Evolutionary conservation across 1,140 invertebrate genomes (phyloP).

Genomic region (Drosophila insularis): DNA sequence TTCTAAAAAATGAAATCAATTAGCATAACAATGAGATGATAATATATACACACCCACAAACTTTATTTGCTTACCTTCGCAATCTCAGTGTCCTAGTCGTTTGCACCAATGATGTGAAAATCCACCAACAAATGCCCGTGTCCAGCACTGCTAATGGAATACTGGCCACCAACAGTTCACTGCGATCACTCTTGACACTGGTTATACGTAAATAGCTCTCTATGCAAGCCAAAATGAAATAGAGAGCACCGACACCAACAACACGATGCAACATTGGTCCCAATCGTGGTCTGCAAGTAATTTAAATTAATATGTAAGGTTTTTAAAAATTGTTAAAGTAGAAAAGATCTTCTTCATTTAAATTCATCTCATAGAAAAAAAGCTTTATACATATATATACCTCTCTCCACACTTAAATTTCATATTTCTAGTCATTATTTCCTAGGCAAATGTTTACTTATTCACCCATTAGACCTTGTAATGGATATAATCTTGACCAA

Average conservation of each 20-base stretch:
- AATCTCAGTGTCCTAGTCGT: constrained; percentile 94
- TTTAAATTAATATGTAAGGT: background rate
- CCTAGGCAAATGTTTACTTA: too few relatives aligned
- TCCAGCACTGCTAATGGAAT: constrained; percentile 89
- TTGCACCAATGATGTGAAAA: constrained; percentile 93
- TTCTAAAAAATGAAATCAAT: constrained; percentile 84
- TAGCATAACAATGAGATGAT: constrained; percentile 4
- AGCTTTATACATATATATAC: too few relatives aligned
- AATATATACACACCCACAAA: too few relatives aligned
- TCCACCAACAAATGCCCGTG: constrained; percentile 91
- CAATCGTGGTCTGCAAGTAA: constrained; percentile 88
- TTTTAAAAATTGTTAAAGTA: too few relatives aligned
- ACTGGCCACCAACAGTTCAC: constrained; percentile 88
- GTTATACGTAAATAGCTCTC: constrained; percentile 92
- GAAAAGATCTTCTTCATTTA: too few relatives aligned
- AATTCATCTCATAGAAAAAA: too few relatives aligned
- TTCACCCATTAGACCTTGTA: too few relatives aligned
- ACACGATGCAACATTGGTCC: constrained; percentile 93
- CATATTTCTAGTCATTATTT: too few relatives aligned
- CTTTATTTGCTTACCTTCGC: constrained; percentile 84
- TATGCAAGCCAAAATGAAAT: constrained; percentile 91
- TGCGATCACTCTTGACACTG: constrained; percentile 86
- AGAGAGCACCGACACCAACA: constrained; percentile 90
- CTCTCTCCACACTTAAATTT: too few relatives aligned
- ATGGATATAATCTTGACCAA: too few relatives aligned